Evolutionary conservation across 2,113 vertebrate species (phyloP), one percentile per base, ranked within the genome.

Genomic region (Larimichthys crocea): DNA sequence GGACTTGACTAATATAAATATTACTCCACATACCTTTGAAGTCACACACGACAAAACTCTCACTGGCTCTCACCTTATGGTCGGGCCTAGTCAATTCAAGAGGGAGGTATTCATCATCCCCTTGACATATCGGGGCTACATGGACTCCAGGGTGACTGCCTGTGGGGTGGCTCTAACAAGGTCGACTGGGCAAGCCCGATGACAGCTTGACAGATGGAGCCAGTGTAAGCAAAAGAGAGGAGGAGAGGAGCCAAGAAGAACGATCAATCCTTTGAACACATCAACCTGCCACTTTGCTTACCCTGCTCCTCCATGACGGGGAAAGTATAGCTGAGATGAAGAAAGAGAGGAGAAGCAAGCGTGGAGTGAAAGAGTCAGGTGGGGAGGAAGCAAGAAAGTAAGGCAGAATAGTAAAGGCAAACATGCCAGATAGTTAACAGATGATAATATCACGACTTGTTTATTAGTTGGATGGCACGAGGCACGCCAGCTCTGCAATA

Each of bases 371-470:
- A 6, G 57, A 24, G 48, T 20, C 80, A 76, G 53, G 74, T 72
- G 72, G 12, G 19, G 5, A 4, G 63, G 46, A 42, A 77, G 72
- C 3, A n/a, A 57, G 64, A 79, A 56, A 74, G 74, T n/a, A 66
- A 44, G 0, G 24, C 50, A 56, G 64, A 79, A 86, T 48, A 24
- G 61, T 79, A 61, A 35, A 44, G 52, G 75, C n/a, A 71, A 79
- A 57, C 89, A 93, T 95, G 61, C 89, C 88, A 79, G 90, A 88
- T 73, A 73, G 76, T 95, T 94, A 95, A 95, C 94, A 91, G 92
- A 76, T 90, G 85, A 92, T 94, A 91, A 94, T 84, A 69, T 90
- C 71, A 64, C n/a, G 11, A 92, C 88, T 88, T 93, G 92, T 94
- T 95, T 93, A 95, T 94, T 91, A 81, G 90, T 50, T 66, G 76